phyloP scores from a whole-genome alignment of 2,888 invertebrate species.

The Campoletis raptor region DNA sequence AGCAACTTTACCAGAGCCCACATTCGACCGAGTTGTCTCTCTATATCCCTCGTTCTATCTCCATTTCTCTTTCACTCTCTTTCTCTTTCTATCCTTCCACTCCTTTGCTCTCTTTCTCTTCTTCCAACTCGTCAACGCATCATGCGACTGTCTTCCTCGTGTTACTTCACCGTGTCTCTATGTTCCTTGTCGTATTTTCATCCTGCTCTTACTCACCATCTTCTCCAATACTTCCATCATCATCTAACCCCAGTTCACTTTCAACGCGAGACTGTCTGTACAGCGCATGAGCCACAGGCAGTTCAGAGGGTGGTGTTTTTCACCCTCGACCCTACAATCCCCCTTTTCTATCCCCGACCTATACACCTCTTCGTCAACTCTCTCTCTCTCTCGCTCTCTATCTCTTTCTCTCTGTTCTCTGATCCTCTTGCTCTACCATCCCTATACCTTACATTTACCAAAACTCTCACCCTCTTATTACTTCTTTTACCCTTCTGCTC shows the following conservation, averaged over 20 bases:
- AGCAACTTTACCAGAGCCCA: constrained; percentile 57
- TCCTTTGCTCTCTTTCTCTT: constrained; percentile 23
- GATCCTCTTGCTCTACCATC: background rate
- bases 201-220: constrained; percentile 51
- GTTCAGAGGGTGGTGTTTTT: constrained; percentile 39
- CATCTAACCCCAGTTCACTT: constrained; percentile 31
- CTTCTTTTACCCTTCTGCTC: constrained; percentile 14
- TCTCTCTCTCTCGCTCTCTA: constrained; percentile 11
- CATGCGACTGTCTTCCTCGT: constrained; percentile 39
- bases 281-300: constrained; percentile 52
- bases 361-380: constrained; percentile 4
- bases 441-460: background rate
- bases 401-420: background rate
- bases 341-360: background rate
- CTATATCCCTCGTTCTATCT: constrained; percentile 44
- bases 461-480: constrained; percentile 23
- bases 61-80: constrained; percentile 38
- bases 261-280: constrained; percentile 32
- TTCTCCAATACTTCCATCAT: constrained; percentile 37
- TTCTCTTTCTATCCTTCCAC: background rate
- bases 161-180: constrained; percentile 39
- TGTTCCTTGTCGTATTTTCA: constrained; percentile 31
- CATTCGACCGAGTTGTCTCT: constrained; percentile 64
- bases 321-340: constrained; percentile 19
- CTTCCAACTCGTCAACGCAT: constrained; percentile 36